Evolutionary conservation across 2,113 vertebrate species (phyloP), one percentile per base, ranked within the genome.

Genomic region (Oryzias curvinotus): DNA sequence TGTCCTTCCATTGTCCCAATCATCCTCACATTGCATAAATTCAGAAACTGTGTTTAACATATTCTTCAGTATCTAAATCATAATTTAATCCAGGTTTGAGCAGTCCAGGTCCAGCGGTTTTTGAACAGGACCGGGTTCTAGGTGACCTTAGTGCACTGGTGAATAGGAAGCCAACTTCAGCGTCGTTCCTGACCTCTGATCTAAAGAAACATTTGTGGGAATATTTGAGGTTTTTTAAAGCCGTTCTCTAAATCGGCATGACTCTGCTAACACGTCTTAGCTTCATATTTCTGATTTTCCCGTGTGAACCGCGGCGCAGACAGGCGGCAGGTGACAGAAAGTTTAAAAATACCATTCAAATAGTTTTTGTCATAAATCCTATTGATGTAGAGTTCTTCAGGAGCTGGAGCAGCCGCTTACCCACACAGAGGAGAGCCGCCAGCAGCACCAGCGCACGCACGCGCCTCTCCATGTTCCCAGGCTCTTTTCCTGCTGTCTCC

Each of bases 351-450:
- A 0, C 1, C 16, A 15, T 4, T 0, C 18, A 25, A 65, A 50
- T 0, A 41, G 28, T 1, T 0, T n/a, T 1, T 4, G 5, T 13
- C 0, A 4, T n/a, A 1, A 3, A 4, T 19, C 46, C 0, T 0
- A 12, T 6, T 0, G 8, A 43, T 2, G 68, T 78, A 78, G 82
- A 61, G 75, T 1, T 25, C 0, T 2, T 2, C 0, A 43, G n/a
- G 72, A 65, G 57, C 25, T 19, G 52, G 58, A 18, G 28, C 21
- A 21, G 63, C 36, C 17, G 57, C 86, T 85, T 85, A 89, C 87
- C 87, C 43, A 87, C 17, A 54, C 71, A 59, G 3, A 68, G 19
- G 7, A 86, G 6, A 36, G 58, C 56, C 36, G 36, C 36, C 36
- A 36, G 36, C 14, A 79, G 58, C 4, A 26, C 42, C 19, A 85